Evolutionary conservation across 2,113 vertebrate genomes (phyloP), one percentile per base, ranked within the genome.

Genomic region (Picathartes gymnocephalus): DNA sequence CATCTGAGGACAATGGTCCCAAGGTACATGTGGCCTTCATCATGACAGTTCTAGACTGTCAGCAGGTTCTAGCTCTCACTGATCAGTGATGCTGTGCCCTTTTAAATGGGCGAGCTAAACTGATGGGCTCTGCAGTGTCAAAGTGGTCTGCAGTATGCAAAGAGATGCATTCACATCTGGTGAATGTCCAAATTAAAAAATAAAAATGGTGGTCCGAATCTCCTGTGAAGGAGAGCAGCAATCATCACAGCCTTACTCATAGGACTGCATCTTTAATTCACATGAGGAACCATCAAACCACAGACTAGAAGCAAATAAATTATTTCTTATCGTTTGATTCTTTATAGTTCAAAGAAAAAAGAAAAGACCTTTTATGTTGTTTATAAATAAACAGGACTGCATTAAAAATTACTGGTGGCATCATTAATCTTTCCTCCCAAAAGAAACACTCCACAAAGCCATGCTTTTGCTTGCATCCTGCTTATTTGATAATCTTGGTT

Each of bases 321-420:
- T 86, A 86, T 88, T 90, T 95, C 50, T 78, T 76, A 61, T 25
- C 64, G n/a, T 60, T 87, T 77, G 72, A 83, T 88, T 86, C 60
- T 74, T 92, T 56, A 58, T 7, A 84, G 39, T 73, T 83, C 16
- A 80, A 90, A 74, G 44, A 6, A 16, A 40, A 69, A 53, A 81
- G 47, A 50, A 27, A 60, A 19, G 0, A 66, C 14, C 13, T 83
- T 86, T 68, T n/a, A n/a, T 64, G 47, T 81, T 70, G 51, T 91
- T 93, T 91, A n/a, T 81, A 91, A 94, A 95, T 96, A 95, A 95
- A 95, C 2, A n/a, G 11, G 27, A 86, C 22, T 12, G 4, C 5
- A 28, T 88, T 84, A 71, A 94, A 90, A 88, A 71, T 71, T 88
- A 22, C 22, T 68, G 15, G 53, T 92, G 51, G 47, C 60, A 78